Percentiles rank a stretch among this genome's conserved stretches.
phyloP scores from a whole-genome alignment of 2,888 invertebrate genomes.

The Gasteruption jaculator region DNA sequence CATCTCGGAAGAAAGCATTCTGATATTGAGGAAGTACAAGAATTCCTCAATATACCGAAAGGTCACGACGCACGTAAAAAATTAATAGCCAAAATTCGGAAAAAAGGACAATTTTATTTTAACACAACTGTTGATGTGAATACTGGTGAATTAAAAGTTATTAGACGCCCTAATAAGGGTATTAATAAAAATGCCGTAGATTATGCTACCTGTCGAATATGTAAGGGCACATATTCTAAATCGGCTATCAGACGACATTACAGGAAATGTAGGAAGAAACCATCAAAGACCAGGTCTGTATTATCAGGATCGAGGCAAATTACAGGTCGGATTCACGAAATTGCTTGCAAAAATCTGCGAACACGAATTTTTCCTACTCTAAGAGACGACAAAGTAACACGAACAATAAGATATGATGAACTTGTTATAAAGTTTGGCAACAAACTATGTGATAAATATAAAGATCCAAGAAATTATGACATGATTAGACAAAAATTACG shows the following conservation, averaged over 20 bases:
- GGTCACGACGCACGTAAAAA: conserved; percentile 11
- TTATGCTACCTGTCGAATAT: conserved; percentile 17
- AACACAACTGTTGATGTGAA: conserved; percentile 11
- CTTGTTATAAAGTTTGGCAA: conserved; percentile 18
- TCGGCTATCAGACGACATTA: conserved; percentile 12
- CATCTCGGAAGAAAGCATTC: conserved; percentile 14
- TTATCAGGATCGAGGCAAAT: not conserved
- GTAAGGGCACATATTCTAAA: conserved; percentile 12
- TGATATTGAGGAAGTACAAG: conserved; percentile 12
- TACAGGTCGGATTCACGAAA: conserved; percentile 12
- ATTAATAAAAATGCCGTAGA: conserved; percentile 11
- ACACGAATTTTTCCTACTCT: conserved; percentile 15
- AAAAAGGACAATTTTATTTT: conserved; percentile 15
- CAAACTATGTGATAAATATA: conserved; percentile 18
- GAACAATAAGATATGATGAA: conserved; percentile 17
- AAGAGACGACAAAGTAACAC: conserved; percentile 10
- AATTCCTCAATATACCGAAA: too few species aligned
- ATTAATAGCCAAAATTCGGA: conserved; percentile 15
- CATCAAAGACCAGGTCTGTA: not conserved
- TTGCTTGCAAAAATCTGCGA: conserved; percentile 12
- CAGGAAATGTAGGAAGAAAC: conserved; percentile 8
- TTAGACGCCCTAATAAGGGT: conserved; percentile 12
- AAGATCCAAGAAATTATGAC: too few species aligned
- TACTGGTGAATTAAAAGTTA: conserved; percentile 13
- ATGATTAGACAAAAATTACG: too few species aligned